Conservation (phyloP, 2,888 invertebrate species). For the Vanessa cardui region DNA sequence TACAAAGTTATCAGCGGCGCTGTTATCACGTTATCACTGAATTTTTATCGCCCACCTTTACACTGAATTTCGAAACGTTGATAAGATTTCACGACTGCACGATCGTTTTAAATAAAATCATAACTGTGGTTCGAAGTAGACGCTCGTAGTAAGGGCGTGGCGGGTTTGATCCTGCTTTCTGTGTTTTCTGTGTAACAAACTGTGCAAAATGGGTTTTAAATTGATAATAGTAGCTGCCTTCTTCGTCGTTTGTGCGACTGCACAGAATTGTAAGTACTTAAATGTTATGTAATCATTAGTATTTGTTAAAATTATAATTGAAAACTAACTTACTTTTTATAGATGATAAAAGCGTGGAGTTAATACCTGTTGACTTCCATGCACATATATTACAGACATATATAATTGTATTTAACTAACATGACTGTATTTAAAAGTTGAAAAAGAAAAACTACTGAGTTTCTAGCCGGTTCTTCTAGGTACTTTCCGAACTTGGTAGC, state of each 20-base stretch:
- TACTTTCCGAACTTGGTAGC: too few species aligned
- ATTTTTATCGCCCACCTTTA: constrained; percentile 65
- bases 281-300: not conserved
- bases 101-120: constrained; percentile 9
- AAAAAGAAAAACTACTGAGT: too few species aligned
- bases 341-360: too few species aligned
- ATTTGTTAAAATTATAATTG: too few species aligned
- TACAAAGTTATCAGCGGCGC: constrained; percentile 26
- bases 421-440: too few species aligned
- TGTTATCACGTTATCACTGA: constrained; percentile 39
- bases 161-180: constrained; percentile 35
- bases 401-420: too few species aligned
- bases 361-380: too few species aligned
- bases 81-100: constrained; percentile 61
- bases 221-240: constrained; percentile 48
- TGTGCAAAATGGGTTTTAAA: constrained; percentile 53
- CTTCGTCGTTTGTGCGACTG: constrained; percentile 50
- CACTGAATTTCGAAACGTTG: constrained; percentile 72
- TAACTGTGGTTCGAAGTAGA: constrained; percentile 24
- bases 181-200: constrained; percentile 37
- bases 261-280: constrained; percentile 58
- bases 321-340: too few species aligned
- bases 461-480: too few species aligned
- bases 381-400: too few species aligned
- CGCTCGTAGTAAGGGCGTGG: constrained; percentile 43